These are phyloP conservation scores for Vulpes vulpes DNA, from an alignment of 2,113 vertebrate species.

Conservation along the genomic window DNA sequence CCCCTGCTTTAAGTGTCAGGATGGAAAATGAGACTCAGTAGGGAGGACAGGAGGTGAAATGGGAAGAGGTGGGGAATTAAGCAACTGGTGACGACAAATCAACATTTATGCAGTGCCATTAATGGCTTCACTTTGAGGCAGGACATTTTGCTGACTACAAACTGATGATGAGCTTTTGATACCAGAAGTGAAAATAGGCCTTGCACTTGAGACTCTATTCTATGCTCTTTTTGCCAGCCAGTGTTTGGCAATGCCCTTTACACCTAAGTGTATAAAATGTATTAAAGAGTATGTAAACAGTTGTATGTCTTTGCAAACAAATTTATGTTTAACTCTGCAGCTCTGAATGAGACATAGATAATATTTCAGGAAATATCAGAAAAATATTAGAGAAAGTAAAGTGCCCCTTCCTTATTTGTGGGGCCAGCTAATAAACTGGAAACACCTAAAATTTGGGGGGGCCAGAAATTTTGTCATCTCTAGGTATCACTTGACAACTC, in stretches of 20 bases:
- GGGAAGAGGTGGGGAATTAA: slow-evolving; percentile 75
- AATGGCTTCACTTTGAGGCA: slow-evolving; percentile 51
- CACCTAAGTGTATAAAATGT: not conserved
- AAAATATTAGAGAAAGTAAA: not conserved
- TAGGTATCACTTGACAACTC: not conserved
- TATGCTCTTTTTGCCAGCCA: not conserved
- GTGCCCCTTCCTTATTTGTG: not conserved
- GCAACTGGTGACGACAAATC: slow-evolving; percentile 58
- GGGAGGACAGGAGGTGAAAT: slow-evolving; percentile 71
- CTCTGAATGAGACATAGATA: not conserved
- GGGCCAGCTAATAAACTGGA: slow-evolving; percentile 24
- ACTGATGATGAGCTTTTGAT: slow-evolving; percentile 54
- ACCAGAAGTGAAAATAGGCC: slow-evolving; percentile 53
- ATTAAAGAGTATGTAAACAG: not conserved
- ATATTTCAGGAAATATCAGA: not conserved
- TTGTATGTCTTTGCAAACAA: not conserved
- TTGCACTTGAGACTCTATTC: not conserved
- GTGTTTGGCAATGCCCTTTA: not conserved
- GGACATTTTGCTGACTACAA: slow-evolving; percentile 43
- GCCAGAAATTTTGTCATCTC: not conserved
- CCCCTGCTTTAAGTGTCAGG: slow-evolving; percentile 53
- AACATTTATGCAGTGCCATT: slow-evolving; percentile 50
- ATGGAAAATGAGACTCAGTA: slow-evolving; percentile 71
- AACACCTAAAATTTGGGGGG: slow-evolving; percentile 3
- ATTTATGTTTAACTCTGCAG: not conserved